These are phyloP conservation scores for Chaenogobius annularis DNA, from an alignment of 2,113 vertebrate genomes.

Conservation along the genomic window DNA sequence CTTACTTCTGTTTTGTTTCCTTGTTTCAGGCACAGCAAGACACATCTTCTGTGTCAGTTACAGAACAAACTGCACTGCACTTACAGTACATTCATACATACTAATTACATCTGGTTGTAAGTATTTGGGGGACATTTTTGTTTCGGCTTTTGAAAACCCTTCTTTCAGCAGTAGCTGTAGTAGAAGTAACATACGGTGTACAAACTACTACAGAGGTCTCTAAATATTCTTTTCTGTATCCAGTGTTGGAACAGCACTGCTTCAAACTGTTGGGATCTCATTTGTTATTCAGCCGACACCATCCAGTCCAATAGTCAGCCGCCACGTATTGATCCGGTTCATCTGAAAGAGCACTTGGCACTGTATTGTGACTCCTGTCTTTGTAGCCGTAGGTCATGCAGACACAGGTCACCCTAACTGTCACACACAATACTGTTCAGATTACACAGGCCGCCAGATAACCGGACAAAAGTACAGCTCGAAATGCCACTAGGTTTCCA, in stretches of 20 bases:
- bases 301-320: not conserved
- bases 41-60: too few species aligned
- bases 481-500: slow-evolving; percentile 8
- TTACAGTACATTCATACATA: too few species aligned
- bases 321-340: slow-evolving; percentile 32
- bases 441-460: slow-evolving; percentile 7
- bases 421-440: slow-evolving; percentile 55
- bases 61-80: too few species aligned
- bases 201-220: not conserved
- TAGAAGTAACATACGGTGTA: not conserved
- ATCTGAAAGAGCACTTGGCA: slow-evolving; percentile 33
- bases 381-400: slow-evolving; percentile 37
- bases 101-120: too few species aligned
- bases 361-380: not conserved
- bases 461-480: slow-evolving; percentile 11
- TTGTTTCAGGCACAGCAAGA: too few species aligned
- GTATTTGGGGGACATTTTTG: too few species aligned
- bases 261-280: not conserved
- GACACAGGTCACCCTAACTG: slow-evolving; percentile 67
- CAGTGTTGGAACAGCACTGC: not conserved
- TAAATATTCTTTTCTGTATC: not conserved
- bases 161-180: too few species aligned
- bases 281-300: not conserved
- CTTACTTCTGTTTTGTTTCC: too few species aligned
- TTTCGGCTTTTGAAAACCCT: too few species aligned